Evolutionary conservation across 2,113 vertebrate species (phyloP), one percentile per base, ranked within the genome.

Genomic region (Columba livia): DNA sequence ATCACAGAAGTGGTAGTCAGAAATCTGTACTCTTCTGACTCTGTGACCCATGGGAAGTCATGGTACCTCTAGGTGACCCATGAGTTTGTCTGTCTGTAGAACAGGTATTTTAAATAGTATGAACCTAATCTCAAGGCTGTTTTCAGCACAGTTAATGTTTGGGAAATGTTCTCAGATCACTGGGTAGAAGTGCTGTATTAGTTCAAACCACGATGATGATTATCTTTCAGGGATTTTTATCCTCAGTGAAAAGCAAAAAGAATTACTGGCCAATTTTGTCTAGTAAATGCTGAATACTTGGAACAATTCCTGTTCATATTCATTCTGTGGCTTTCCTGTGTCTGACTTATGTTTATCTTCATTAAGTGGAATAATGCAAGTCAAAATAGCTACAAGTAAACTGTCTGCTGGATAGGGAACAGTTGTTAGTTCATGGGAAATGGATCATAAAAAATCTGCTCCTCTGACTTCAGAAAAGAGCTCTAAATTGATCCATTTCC

Each of bases 331-430:
- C 93, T 97, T 97, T 96, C 96, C 92, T 97, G 92, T 96, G 96
- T 94, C 94, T 96, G 96, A 95, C 94, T 97, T 94, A 90, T 94
- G 93, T 96, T 97, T 96, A 95, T 97, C 96, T 94, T 94, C 94
- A 94, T 96, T 96, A 97, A 96, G 96, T 94, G 93, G 94, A 96
- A 96, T 95, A 96, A 97, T 90, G 90, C 86, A 97, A 96, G 90
- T 97, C 94, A 96, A 96, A 96, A 97, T 95, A 96, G 90, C 86
- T 95, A 94, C 93, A 94, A 96, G 96, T 96, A 96, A 97, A 96
- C 96, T 92, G 92, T 97, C 94, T 97, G 94, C 73, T 95, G 77
- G 92, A 96, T 67, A 57, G 70, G 78, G 96, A 96, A 87, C 92
- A 82, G 92, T 97, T 94, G 92, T 86, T 95, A 95, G 92, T 90